Evolutionary conservation across 2,888 invertebrate species (phyloP).

Genomic region (Meiosimyza decipiens): DNA sequence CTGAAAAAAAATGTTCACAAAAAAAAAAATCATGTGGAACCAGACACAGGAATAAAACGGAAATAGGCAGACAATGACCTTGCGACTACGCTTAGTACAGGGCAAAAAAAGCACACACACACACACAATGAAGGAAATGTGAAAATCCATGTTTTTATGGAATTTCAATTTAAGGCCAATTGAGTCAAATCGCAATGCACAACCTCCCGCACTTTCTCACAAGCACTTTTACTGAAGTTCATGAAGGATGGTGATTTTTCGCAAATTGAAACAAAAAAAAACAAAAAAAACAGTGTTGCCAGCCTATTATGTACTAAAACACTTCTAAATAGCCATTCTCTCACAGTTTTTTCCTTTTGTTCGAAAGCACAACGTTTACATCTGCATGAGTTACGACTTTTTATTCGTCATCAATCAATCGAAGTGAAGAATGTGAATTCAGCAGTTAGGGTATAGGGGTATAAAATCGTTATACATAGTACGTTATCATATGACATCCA

Average conservation of each 20-base stretch:
- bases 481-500: too few relatives aligned
- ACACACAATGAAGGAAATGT: too few relatives aligned
- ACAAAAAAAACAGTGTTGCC: neutral
- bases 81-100: neutral
- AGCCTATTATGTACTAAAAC: neutral
- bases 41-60: conserved; percentile 18
- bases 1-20: neutral
- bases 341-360: neutral
- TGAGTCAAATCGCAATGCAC: neutral
- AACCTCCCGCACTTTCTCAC: too few relatives aligned
- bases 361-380: conserved; percentile 8
- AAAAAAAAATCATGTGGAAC: conserved; percentile 1
- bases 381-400: conserved; percentile 25
- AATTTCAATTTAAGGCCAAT: conserved; percentile 17
- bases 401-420: conserved; percentile 32
- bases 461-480: too few relatives aligned
- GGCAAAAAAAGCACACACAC: neutral
- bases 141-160: conserved; percentile 22
- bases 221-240: too few relatives aligned
- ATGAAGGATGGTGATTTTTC: too few relatives aligned
- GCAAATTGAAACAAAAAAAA: too few relatives aligned
- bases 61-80: conserved; percentile 30
- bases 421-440: conserved; percentile 1
- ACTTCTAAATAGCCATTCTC: neutral
- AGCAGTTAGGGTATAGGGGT: neutral